Base-by-base conservation (phyloP, 2,113 vertebrate species). In the Chaetodon auriga region DNA sequence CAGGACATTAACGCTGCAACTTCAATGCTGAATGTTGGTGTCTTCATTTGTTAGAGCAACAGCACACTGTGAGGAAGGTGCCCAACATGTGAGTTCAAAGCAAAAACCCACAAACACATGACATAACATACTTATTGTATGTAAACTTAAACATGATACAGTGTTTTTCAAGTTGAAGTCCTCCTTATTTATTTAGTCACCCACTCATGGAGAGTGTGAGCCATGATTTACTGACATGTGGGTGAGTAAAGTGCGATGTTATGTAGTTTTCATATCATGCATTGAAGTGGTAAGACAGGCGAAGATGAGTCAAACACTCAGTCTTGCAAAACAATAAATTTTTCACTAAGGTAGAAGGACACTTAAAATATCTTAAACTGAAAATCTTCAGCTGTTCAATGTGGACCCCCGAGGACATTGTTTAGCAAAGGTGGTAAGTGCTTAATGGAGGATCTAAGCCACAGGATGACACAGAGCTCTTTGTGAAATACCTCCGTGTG, bases 371-470 rank as follows among this genome's bases (percentile, higher is more conserved):
- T n/a, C 2, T 38, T 38, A 25, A 49, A 69, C 19, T 49, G 2
- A 35, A 51, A 60, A 61, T 10, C 41, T 63, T 73, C 4, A 41
- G 55, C 19, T 73, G 78, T 1, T 57, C 41, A 55, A 71, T 49
- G 30, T 72, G 36, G 51, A 68, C 46, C 61, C 53, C 68, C 0
- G 0, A 4, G 68, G 62, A 66, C 11, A 58, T 21, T 14, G 25
- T 30, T 61, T 49, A 38, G 71, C 1, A 21, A 48, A 57, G 62
- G 55, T 62, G 36, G 9, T 55, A 54, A 82, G 58, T 38, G 75
- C 46, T 87, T 76, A 62, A 61, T 80, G 66, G 80, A 62, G 54
- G 80, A 68, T 72, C 71, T 55, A 4, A 66, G 38, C 70, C 53
- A 51, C n/a, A 25, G 49, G 75, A 60, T 7, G 19, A 36, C 64